Evolutionary conservation across 2,797 vertebrate genomes (phyloP), one percentile per base, ranked within the genome.

Genomic region (Notamacropus eugenii): DNA sequence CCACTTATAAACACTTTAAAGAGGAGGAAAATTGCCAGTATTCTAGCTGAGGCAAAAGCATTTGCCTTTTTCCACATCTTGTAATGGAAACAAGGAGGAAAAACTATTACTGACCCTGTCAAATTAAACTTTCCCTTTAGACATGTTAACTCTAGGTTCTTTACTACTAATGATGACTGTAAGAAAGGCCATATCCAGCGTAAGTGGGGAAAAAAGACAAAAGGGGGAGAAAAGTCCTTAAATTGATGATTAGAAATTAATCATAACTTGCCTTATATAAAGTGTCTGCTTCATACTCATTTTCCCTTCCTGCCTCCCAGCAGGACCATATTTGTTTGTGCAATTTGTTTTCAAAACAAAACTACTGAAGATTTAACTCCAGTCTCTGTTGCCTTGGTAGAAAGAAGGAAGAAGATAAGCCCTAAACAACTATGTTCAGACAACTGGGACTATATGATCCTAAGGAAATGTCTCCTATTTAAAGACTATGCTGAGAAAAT

Each of bases 281-380:
- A 96, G 52, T 90, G 54, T 92, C 93, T 94, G 1, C n/a, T 94
- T 98, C 59, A 94, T 92, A 95, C 93, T 92, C 93, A 92, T 95
- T 96, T 97, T 96, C 95, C 95, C 96, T 98, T 97, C 58, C 93
- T 74, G 29, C 28, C 95, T 97, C 97, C 95, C 97, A 97, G 93
- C 94, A 97, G 92, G 96, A 62, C 28, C 54, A 93, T 96, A 97
- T 90, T 96, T 91, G 50, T 22, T 31, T 93, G 74, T 97, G 91
- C 93, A 97, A 97, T 95, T 96, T 28, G 50, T 96, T 98, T 95
- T 95, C 54, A 96, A 98, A 90, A 54, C 55, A 97, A 97, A 96
- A 90, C 93, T 55, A 92, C 40, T 91, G 58, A 97, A 97, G 93
- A 90, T 93, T 96, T 93, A 90, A 96, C 74, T 95, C 94, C 91